phyloP scores from a whole-genome alignment of 92 coral and sea anemone genomes.

The Bergia puertoricense region DNA sequence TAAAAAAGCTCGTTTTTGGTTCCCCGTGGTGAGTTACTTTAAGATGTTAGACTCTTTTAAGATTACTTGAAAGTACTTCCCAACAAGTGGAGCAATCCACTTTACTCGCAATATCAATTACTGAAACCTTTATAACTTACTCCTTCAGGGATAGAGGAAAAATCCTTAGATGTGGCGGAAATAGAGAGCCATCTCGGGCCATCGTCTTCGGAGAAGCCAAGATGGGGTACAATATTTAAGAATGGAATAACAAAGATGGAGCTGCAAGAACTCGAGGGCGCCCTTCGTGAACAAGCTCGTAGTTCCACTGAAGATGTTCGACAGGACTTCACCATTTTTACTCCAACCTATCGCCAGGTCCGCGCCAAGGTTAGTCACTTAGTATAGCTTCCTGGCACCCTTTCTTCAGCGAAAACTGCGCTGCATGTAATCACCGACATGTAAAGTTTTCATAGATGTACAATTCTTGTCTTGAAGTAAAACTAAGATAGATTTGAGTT shows the following conservation, averaged over 20 bases:
- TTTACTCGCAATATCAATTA: too few relatives aligned
- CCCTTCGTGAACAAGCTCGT: background rate
- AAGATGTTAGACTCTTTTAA: too few relatives aligned
- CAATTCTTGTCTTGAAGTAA: too few relatives aligned
- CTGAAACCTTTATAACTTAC: background rate
- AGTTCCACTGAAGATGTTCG: background rate
- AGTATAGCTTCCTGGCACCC: too few relatives aligned
- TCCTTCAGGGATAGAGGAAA: background rate
- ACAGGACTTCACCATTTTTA: background rate
- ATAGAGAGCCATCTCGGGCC: background rate
- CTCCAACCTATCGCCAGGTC: constrained; percentile 32
- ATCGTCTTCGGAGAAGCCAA: background rate
- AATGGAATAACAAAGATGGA: constrained; percentile 41
- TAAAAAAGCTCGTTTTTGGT: too few relatives aligned
- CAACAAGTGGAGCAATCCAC: too few relatives aligned
- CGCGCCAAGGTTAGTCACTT: constrained; percentile 23
- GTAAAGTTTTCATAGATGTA: too few relatives aligned
- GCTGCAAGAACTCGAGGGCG: background rate
- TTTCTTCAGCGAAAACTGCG: too few relatives aligned
- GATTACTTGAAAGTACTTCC: too few relatives aligned
- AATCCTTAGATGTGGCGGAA: constrained; percentile 1
- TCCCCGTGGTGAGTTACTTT: too few relatives aligned
- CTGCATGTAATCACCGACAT: too few relatives aligned
- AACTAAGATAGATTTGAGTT: too few relatives aligned
- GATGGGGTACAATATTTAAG: constrained; percentile 2